Evolutionary conservation across 2,888 invertebrate genomes (phyloP).

Genomic region (Andricus quercusramuli): DNA sequence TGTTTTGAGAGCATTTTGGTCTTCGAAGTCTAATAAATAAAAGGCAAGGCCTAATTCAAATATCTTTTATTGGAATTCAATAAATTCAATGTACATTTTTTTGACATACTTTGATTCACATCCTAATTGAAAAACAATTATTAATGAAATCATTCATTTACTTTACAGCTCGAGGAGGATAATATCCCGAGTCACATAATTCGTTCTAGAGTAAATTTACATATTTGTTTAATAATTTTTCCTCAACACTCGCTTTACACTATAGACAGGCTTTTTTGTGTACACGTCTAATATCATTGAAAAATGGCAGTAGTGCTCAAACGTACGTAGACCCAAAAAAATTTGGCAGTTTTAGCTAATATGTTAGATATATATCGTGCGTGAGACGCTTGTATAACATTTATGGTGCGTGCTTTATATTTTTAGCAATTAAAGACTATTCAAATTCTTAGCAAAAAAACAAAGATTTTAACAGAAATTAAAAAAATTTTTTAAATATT

Average conservation of each 20-base stretch:
- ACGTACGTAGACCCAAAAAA: conserved; percentile 70
- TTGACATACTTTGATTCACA: conserved; percentile 19
- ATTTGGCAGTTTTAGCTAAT: conserved; percentile 73
- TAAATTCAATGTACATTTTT: conserved; percentile 52
- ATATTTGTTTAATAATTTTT: conserved; percentile 56
- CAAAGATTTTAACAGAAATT: background rate
- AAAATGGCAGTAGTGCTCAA: conserved; percentile 76
- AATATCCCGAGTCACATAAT: conserved; percentile 34
- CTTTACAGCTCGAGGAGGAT: conserved; percentile 4
- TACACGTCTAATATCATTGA: conserved; percentile 64
- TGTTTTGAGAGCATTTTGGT: too few relatives aligned
- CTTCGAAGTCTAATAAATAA: background rate
- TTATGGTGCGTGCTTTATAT: background rate
- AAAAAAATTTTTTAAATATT: background rate
- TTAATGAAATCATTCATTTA: conserved; percentile 13
- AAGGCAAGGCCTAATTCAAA: conserved; percentile 18
- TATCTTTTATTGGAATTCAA: conserved; percentile 52
- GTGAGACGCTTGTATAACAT: background rate
- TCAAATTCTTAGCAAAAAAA: background rate
- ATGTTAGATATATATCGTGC: conserved; percentile 43
- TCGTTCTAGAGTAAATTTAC: conserved; percentile 60
- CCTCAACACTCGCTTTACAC: conserved; percentile 65
- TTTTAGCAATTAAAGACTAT: background rate
- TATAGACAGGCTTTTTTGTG: conserved; percentile 66
- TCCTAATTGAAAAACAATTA: conserved; percentile 37